phyloP scores from a whole-genome alignment of 2,113 vertebrate species.

The Pontoporia blainvillei region DNA sequence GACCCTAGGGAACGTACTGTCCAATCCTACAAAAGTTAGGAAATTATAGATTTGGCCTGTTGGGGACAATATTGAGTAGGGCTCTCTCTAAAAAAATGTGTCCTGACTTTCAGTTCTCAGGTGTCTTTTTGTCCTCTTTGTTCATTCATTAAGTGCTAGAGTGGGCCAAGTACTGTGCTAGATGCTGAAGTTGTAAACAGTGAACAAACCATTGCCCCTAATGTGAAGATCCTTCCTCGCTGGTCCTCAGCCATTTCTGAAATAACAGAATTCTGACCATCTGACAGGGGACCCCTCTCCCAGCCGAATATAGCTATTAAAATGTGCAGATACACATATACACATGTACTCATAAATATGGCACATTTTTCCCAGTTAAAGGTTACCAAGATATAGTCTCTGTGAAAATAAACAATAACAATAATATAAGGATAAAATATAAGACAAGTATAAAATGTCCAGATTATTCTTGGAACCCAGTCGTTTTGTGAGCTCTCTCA shows the following conservation, averaged over 20 bases:
- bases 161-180: background rate
- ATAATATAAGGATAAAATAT: background rate
- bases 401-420: background rate
- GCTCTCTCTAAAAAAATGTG: background rate
- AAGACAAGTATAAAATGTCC: background rate
- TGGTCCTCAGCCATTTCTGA: background rate
- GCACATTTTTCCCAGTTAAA: background rate
- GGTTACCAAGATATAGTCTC: background rate
- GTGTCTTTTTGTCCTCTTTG: background rate
- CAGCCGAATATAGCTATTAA: background rate
- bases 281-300: background rate
- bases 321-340: background rate
- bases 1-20: no score
- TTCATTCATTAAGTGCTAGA: background rate
- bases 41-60: background rate
- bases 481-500: slow-evolving; percentile 9
- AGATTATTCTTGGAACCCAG: slow-evolving; percentile 46
- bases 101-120: background rate
- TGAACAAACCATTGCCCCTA: background rate
- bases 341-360: background rate
- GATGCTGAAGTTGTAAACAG: background rate
- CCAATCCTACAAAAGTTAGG: background rate
- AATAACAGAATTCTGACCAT: background rate
- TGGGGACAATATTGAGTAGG: background rate
- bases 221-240: background rate